Evolutionary conservation across 2,113 vertebrate species (phyloP), one percentile per base, ranked within the genome.

Genomic region (Atractosteus spatula): DNA sequence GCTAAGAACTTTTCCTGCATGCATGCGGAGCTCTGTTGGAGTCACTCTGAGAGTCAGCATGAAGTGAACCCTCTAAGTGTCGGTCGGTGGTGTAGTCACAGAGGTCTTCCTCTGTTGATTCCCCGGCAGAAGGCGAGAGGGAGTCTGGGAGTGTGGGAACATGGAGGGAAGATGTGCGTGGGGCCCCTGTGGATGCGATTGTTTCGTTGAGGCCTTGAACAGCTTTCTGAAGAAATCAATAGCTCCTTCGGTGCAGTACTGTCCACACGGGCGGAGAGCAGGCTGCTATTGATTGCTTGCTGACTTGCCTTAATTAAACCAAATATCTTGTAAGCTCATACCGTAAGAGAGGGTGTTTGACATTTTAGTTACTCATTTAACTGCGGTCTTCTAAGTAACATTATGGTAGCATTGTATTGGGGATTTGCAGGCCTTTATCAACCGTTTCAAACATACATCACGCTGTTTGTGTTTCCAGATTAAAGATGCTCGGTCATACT

Each of bases 241-340:
- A 77, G 59, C 51, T 55, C 7, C 41, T 29, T 10, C 63, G 7
- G 43, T 57, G 63, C 66, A 77, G 44, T 76, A 73, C 66, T 61
- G 74, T 77, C 66, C 62, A 73, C 65, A 7, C 63, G 73, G 75
- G 55, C 68, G 54, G 68, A 69, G 71, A 80, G 82, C 73, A 72
- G 67, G 55, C 71, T 70, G 41, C 72, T 78, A 86, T 87, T 80
- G 84, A 89, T 89, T 82, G 7, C 47, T 69, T 68, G 77, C 61
- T 54, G 66, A 72, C 77, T 61, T 71, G 68, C 70, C 71, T 68
- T 80, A 80, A 86, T 86, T 85, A 84, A 83, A 73, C 77, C 76
- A 73, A 80, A 75, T 79, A 71, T 54, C 17, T 68, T 54, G 64
- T 55, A 61, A 43, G 69, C 64, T 41, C 63, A 71, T 71, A 72